A percentile compares a stretch with the other conserved stretches of the same genome.
These are phyloP conservation scores for Melanotaenia parkinsoni DNA, from an alignment of 2,797 vertebrate genomes.

Conservation along the genomic window DNA sequence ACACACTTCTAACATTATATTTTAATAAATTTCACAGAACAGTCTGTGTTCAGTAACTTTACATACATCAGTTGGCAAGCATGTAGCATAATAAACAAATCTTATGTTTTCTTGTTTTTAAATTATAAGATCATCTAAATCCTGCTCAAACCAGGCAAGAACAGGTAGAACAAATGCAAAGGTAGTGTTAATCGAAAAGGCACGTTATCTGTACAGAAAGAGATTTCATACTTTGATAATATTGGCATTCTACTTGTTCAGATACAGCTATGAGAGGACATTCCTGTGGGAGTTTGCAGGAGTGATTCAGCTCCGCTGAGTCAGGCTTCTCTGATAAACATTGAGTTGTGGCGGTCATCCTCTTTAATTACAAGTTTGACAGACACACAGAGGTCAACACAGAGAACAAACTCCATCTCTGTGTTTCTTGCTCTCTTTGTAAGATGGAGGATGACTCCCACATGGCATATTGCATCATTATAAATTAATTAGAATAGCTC, in stretches of 20 bases:
- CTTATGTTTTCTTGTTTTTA: neutral
- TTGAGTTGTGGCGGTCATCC: constrained; percentile 40
- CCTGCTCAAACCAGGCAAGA: neutral
- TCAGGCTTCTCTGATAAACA: constrained; percentile 39
- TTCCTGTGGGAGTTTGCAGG: constrained; percentile 24
- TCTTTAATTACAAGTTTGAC: constrained; percentile 44
- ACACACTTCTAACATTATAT: too few species aligned
- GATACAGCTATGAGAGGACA: constrained; percentile 17
- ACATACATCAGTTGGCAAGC: neutral
- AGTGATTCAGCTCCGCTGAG: constrained; percentile 51
- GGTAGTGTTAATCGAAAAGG: neutral
- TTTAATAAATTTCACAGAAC: too few species aligned
- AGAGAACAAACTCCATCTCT: constrained; percentile 17
- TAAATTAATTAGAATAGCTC: constrained; percentile 61
- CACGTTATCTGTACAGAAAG: neutral
- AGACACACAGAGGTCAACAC: constrained; percentile 38
- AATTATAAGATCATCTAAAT: neutral
- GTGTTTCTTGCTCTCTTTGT: constrained; percentile 1
- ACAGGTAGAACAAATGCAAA: neutral
- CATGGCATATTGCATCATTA: constrained; percentile 69
- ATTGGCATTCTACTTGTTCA: constrained; percentile 17
- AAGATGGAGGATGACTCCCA: constrained; percentile 50
- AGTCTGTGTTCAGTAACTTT: too few species aligned
- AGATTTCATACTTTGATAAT: neutral
- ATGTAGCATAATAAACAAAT: neutral